Conservation (phyloP, 2,888 invertebrate species). For the Pseudococcus jackbeardsleyi region DNA sequence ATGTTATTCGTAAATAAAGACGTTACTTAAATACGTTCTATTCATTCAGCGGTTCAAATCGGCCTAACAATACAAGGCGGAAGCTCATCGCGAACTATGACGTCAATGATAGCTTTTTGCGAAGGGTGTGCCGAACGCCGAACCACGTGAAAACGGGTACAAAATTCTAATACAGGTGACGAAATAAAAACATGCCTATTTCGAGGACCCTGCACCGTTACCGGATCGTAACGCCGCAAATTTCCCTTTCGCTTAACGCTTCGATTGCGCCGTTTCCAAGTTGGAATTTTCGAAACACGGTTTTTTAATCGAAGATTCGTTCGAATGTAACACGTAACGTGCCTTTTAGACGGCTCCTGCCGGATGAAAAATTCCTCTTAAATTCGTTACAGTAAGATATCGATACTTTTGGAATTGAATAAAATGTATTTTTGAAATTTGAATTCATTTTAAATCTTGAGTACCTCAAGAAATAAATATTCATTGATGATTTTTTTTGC, state of each 20-base stretch:
- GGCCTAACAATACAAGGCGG: constrained; percentile 28
- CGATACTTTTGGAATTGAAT: too few species aligned
- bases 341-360: not conserved
- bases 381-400: too few species aligned
- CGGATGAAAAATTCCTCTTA: too few species aligned
- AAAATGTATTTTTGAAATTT: too few species aligned
- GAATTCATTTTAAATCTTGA: too few species aligned
- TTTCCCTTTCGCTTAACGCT: not conserved
- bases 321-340: not conserved
- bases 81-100: constrained; percentile 39
- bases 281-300: not conserved
- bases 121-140: not conserved
- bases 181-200: not conserved
- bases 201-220: not conserved
- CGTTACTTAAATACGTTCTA: not conserved
- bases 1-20: not conserved
- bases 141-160: not conserved
- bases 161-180: constrained; percentile 24
- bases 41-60: not conserved
- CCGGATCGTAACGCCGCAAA: not conserved
- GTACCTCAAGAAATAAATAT: too few species aligned
- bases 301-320: not conserved
- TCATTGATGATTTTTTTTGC: too few species aligned
- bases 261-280: not conserved
- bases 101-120: constrained; percentile 44